Conservation (phyloP, 2,888 invertebrate genomes). For the Watsonalla cultraria region DNA sequence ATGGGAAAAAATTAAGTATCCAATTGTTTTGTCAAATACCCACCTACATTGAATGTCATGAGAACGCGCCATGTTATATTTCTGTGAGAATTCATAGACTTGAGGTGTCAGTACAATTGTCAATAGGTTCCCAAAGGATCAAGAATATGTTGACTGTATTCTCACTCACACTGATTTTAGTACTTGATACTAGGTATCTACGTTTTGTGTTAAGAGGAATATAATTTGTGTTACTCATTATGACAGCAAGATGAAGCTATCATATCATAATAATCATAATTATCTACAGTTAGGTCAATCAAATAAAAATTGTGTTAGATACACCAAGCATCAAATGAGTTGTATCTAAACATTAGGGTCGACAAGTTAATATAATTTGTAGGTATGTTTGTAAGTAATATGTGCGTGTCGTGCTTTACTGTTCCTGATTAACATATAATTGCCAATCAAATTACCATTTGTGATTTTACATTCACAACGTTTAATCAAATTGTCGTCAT, state of each 20-base stretch:
- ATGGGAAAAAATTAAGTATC: slow-evolving; percentile 48
- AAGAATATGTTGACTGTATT: too few relatives aligned
- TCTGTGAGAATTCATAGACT: slow-evolving; percentile 43
- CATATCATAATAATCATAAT: not conserved
- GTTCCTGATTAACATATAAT: slow-evolving; percentile 58
- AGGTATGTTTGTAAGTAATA: slow-evolving; percentile 7
- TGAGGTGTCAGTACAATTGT: not conserved
- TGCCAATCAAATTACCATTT: slow-evolving; percentile 50
- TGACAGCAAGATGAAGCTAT: too few relatives aligned
- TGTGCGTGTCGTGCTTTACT: slow-evolving; percentile 43
- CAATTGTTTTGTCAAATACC: slow-evolving; percentile 60
- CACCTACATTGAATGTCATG: slow-evolving; percentile 33
- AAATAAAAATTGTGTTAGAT: not conserved
- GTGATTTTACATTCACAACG: slow-evolving; percentile 43
- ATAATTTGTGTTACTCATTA: too few relatives aligned
- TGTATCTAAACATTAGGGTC: slow-evolving; percentile 13
- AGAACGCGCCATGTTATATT: slow-evolving; percentile 36
- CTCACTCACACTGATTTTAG: too few relatives aligned
- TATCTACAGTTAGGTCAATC: not conserved
- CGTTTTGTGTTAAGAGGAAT: too few relatives aligned
- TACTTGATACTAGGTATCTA: too few relatives aligned
- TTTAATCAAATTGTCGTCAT: slow-evolving; percentile 39
- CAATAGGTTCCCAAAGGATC: too few relatives aligned
- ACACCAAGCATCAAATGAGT: not conserved
- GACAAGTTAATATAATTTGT: slow-evolving; percentile 9